Evolutionary conservation across 2,888 invertebrate species (phyloP).

Genomic region (Noctua comes): DNA sequence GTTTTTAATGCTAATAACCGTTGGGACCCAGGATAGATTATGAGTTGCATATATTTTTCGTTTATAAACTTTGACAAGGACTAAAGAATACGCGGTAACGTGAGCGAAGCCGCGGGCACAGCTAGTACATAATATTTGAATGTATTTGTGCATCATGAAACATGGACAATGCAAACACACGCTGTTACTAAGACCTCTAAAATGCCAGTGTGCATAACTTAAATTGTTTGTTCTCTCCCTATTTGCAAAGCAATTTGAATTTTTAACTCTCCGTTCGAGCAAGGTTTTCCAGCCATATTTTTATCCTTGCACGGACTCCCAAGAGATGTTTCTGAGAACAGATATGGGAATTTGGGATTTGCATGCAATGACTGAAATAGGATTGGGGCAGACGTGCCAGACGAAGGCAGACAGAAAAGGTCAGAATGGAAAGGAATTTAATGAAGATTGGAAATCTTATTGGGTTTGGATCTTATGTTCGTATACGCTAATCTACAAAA

Average conservation of each 20-base stretch:
- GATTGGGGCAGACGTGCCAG: conserved; percentile 2
- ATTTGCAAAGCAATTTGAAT: conserved; percentile 46
- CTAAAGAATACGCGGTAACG: no score
- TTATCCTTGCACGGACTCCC: conserved; percentile 21
- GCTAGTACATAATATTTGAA: no score
- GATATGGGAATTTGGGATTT: conserved; percentile 54
- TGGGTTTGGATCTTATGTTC: not conserved
- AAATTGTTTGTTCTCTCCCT: conserved; percentile 36
- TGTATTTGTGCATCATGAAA: not conserved
- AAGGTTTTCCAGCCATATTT: conserved; percentile 33
- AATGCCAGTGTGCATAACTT: conserved; percentile 31
- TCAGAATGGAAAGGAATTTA: not conserved
- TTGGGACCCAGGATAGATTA: no score
- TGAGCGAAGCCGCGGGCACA: no score
- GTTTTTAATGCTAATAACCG: no score
- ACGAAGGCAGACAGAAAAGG: not conserved
- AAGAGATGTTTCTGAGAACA: conserved; percentile 40
- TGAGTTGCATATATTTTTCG: no score
- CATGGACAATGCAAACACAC: not conserved
- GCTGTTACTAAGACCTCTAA: not conserved
- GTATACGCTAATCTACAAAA: no score
- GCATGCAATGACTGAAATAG: conserved; percentile 32
- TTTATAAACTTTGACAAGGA: no score
- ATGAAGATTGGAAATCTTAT: conserved; percentile 8
- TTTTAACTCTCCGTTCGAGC: conserved; percentile 22